Percentiles rank a stretch among this genome's conserved stretches.
Conservation (phyloP, 2,797 vertebrate genomes). For the Lutjanus campechanus region DNA sequence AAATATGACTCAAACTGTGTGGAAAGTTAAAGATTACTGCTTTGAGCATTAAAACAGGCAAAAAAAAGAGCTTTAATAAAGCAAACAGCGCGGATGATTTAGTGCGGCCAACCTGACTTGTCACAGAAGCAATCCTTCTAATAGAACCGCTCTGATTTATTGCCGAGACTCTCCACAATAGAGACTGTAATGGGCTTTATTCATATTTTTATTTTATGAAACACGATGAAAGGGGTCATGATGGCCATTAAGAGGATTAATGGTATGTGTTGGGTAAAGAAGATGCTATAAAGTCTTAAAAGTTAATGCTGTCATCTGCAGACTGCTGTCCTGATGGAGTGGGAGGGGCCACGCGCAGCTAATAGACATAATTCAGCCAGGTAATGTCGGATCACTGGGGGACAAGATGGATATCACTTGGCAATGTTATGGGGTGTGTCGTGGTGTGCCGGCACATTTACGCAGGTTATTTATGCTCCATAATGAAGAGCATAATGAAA, state of each 20-base stretch:
- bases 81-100: constrained; percentile 76
- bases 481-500: constrained; percentile 91
- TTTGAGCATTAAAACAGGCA: constrained; percentile 52
- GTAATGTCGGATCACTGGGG: constrained; percentile 84
- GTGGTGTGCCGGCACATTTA: constrained; percentile 83
- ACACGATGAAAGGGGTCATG: constrained; percentile 88
- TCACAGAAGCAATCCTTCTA: constrained; percentile 81
- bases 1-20: constrained; percentile 36
- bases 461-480: constrained; percentile 86
- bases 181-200: constrained; percentile 86
- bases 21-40: constrained; percentile 49
- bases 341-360: constrained; percentile 77
- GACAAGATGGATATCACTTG: constrained; percentile 86
- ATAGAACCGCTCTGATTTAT: constrained; percentile 83
- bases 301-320: constrained; percentile 85
- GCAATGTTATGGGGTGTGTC: constrained; percentile 83
- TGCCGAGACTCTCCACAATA: constrained; percentile 80
- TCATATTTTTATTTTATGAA: constrained; percentile 90
- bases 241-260: constrained; percentile 87
- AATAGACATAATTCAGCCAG: constrained; percentile 87
- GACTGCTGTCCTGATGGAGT: constrained; percentile 82
- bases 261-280: constrained; percentile 87
- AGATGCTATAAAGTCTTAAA: constrained; percentile 88
- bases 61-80: constrained; percentile 67
- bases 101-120: constrained; percentile 69